Evolutionary conservation across 1,140 invertebrate species (phyloP), one percentile per base, ranked within the genome.

Genomic region (Conus betulinus): DNA sequence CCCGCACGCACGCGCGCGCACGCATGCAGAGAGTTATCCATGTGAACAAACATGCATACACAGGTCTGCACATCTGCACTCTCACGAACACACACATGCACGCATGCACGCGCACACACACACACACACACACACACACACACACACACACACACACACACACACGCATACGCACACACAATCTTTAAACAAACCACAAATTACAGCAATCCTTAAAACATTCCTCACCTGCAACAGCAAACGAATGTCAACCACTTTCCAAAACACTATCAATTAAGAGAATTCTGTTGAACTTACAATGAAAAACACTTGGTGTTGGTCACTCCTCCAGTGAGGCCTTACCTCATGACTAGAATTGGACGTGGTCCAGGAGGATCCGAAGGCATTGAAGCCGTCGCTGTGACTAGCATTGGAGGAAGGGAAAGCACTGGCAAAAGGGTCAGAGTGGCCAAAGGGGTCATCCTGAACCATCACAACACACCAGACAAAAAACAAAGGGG

Each of bases 401-500:
- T 39, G 55, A 78, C 71, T 89, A 63, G 85, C 39, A 63, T 55
- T 81, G 63, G 86, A 87, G 63, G 87, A 90, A 81, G 94, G 92
- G 92, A 96, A 96, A 85, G 95, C 90, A 83, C 96, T 95, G 88
- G 96, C 96, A 95, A 97, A 97, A 85, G 97, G 97, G 96, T 97
- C 97, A 92, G 95, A 96, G 67, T 95, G 93, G 81, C 78, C 81
- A 89, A 93, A 93, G 25, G 92, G 92, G 91, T 93, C 93, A 91
- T 52, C 60, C 82, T 87, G 23, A 84, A 84, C 51, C 52, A 74
- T 53, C 27, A 67, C 27, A 74, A 78, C 10, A 85, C 53, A 78
- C 8, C 83, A 78, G 39, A 84, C 87, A 81, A 52, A 82, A 57
- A 25, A 86, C 23, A 60, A 39, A 76, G 8, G 39, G 67, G 51